Base-by-base conservation (phyloP, 2,113 vertebrate genomes). In the Gulo gulo region DNA sequence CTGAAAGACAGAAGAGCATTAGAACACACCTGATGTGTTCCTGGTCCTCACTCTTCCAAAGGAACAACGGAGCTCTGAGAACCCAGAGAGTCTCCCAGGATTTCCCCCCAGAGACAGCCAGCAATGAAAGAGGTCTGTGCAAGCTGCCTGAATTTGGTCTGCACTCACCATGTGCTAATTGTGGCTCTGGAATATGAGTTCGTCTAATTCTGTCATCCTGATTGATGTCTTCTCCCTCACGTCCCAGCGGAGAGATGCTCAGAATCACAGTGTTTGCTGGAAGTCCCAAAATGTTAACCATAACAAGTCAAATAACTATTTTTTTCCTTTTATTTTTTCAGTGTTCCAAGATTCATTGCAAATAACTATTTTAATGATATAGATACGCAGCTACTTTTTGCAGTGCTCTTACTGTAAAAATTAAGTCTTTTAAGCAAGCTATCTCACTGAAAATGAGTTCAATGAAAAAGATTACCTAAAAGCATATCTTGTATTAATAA, bases 361-460 rank as follows among this genome's bases (percentile, higher is more conserved):
- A 34, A 47, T n/a, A 88, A 36, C 24, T 47, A 0, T 21, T 94
- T 34, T 21, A 91, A 26, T 4, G 3, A 47, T 29, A 76, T 31
- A 76, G 18, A 82, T 34, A 45, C 36, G 63, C 0, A 78, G 20
- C 31, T 88, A 39, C 67, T 50, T 92, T 34, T 7, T 89, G 12
- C 65, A 42, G 20, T n/a, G 26, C 73, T 71, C 78, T 67, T 65
- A 74, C 6, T 73, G 21, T 76, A 50, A 85, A 83, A 74, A 80
- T 10, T 42, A 80, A 95, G 10, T 39, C 7, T 7, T 94, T 83
- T 52, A 71, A 69, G 29, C 31, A 39, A 69, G 14, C 11, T 36
- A 63, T 80, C 34, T 80, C 31, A 42, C 31, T 95, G 9, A 69
- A 89, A 84, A 88, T 61, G 50, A 84, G 69, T 45, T 84, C 31